A percentile compares a stretch with the other conserved stretches of the same genome.
These are phyloP conservation scores for Pelagia noctiluca DNA, from an alignment of 30 jellyfish, hydroid and myxozoan genomes.

Conservation along the genomic window DNA sequence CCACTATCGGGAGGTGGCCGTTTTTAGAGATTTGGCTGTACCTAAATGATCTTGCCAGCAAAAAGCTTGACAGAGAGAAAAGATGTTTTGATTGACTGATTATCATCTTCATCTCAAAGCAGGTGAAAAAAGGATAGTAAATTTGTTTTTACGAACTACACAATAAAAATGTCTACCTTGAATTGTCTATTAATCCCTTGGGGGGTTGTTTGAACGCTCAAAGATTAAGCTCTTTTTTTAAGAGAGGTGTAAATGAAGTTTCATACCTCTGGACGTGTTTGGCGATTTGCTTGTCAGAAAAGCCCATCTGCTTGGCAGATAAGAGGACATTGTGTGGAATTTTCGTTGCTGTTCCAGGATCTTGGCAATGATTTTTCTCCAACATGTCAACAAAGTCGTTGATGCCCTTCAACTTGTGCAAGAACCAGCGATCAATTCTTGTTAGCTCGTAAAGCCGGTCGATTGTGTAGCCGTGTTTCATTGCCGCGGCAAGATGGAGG, in stretches of 20 bases:
- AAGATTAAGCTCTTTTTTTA: neutral
- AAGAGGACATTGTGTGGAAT: slow-evolving; percentile 77
- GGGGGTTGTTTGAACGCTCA: too few species aligned
- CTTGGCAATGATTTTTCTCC: slow-evolving; percentile 66
- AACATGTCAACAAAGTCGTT: slow-evolving; percentile 78
- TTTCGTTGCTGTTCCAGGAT: slow-evolving; percentile 54
- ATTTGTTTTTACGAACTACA: too few species aligned
- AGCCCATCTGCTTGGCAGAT: slow-evolving; percentile 89
- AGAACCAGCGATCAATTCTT: slow-evolving; percentile 94
- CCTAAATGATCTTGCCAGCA: too few species aligned
- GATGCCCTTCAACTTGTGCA: slow-evolving; percentile 77
- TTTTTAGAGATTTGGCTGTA: too few species aligned
- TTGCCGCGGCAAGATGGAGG: slow-evolving; percentile 86
- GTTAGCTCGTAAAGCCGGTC: slow-evolving; percentile 89
- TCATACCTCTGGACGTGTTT: slow-evolving; percentile 89
- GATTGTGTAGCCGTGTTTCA: slow-evolving; percentile 74
- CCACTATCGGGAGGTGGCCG: too few species aligned
- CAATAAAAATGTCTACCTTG: too few species aligned
- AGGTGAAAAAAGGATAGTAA: too few species aligned
- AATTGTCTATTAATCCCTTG: too few species aligned
- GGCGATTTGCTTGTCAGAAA: slow-evolving; percentile 97
- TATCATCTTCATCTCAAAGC: too few species aligned
- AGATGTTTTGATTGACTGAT: too few species aligned
- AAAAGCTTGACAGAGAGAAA: too few species aligned
- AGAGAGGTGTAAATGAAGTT: neutral